Evolutionary conservation across 2,797 vertebrate genomes (phyloP).

Genomic region (Anniella stebbinsi): DNA sequence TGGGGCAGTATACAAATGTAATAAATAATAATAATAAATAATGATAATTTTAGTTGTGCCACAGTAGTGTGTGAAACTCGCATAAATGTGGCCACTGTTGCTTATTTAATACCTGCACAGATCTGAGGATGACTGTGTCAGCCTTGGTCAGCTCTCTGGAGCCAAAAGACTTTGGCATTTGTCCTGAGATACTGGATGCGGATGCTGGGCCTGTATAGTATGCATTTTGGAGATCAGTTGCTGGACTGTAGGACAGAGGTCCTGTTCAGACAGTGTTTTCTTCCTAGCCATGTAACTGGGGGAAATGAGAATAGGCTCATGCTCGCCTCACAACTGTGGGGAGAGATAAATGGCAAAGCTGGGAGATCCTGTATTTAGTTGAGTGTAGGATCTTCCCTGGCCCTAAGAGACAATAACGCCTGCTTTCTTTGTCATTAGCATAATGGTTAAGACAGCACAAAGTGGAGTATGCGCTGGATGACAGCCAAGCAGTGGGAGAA

Average conservation of each 20-base stretch:
- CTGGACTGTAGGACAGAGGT: background rate
- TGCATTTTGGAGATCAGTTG: background rate
- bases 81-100: background rate
- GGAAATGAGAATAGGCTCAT: background rate
- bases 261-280: constrained; percentile 1
- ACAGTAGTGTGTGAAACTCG: background rate
- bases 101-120: constrained; percentile 3
- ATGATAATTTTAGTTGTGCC: background rate
- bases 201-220: background rate
- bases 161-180: background rate
- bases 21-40: no score
- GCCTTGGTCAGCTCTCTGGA: background rate
- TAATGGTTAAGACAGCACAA: background rate
- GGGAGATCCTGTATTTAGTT: background rate
- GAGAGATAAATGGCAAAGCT: background rate
- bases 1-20: no score
- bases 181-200: background rate
- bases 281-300: background rate
- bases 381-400: background rate
- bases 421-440: background rate
- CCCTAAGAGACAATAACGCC: background rate
- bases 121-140: background rate
- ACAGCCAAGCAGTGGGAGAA: background rate
- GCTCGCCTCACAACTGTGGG: background rate
- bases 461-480: background rate